Conservation (phyloP, 2,888 invertebrate genomes). For the Chrysolina haemoptera region DNA sequence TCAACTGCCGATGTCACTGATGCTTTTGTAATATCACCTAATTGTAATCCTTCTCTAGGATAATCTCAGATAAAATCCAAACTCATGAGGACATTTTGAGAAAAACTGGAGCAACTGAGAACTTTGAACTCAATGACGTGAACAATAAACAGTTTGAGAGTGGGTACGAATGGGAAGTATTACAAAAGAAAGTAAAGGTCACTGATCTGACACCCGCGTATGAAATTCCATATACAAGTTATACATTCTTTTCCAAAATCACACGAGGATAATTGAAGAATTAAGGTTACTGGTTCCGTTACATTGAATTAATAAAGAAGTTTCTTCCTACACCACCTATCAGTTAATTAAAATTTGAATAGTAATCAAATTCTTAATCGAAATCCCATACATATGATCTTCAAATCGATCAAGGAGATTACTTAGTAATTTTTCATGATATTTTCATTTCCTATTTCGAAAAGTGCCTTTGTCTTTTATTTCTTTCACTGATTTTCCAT, state of each 20-base stretch:
- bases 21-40: no score
- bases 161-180: conserved; percentile 25
- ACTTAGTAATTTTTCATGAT: no score
- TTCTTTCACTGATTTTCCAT: no score
- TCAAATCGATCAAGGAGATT: no score
- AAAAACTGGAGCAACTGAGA: conserved; percentile 35
- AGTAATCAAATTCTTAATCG: no score
- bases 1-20: no score
- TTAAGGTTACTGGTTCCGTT: neutral
- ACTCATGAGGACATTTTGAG: conserved; percentile 24
- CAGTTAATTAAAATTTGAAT: neutral
- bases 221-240: neutral
- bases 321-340: neutral
- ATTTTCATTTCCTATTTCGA: no score
- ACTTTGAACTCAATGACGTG: conserved; percentile 35
- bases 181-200: conserved; percentile 40
- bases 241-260: neutral
- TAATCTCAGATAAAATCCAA: neutral
- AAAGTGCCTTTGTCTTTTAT: no score
- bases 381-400: no score
- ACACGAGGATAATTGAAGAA: neutral
- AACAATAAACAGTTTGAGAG: conserved; percentile 37
- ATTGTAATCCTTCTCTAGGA: no score
- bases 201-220: conserved; percentile 37
- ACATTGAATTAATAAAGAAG: neutral